Evolutionary conservation across 35 echinoderm and acorn worm species (phyloP).

Genomic region (Ptychodera flava): DNA sequence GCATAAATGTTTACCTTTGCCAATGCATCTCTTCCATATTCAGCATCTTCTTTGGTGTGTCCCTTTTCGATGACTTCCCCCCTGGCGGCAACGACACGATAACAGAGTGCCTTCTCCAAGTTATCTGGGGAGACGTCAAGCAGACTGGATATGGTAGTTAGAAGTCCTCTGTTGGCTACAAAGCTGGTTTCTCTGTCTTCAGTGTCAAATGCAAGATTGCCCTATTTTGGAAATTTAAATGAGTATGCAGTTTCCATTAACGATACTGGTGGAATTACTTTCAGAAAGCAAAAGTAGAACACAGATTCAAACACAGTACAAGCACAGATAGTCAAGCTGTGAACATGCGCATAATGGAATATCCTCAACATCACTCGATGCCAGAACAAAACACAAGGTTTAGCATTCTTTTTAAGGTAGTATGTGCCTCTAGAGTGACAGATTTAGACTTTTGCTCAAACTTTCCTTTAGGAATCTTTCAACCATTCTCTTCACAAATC

Average conservation of each 20-base stretch:
- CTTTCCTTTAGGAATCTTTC: too few species aligned
- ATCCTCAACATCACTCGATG: too few species aligned
- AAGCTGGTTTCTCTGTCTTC: conserved; percentile 60
- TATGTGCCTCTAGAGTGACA: too few species aligned
- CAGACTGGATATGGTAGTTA: conserved; percentile 49
- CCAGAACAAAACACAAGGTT: too few species aligned
- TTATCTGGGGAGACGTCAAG: conserved; percentile 58
- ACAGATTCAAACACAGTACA: neutral
- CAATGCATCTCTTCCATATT: conserved; percentile 95
- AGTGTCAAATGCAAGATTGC: conserved; percentile 64
- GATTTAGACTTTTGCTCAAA: too few species aligned
- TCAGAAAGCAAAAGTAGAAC: neutral
- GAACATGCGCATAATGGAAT: conserved; percentile 2
- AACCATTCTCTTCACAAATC: too few species aligned
- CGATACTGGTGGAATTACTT: too few species aligned
- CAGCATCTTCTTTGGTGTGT: conserved; percentile 83
- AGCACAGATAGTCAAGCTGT: neutral
- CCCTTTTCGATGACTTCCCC: conserved; percentile 85
- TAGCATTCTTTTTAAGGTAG: too few species aligned
- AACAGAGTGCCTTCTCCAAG: conserved; percentile 71
- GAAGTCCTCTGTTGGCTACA: conserved; percentile 41
- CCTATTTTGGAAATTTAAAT: conserved; percentile 23
- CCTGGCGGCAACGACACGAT: conserved; percentile 76
- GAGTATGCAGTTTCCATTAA: neutral
- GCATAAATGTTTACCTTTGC: conserved; percentile 46